Evolutionary conservation across 2,888 invertebrate genomes (phyloP).

Genomic region (Drosophila borborema): DNA sequence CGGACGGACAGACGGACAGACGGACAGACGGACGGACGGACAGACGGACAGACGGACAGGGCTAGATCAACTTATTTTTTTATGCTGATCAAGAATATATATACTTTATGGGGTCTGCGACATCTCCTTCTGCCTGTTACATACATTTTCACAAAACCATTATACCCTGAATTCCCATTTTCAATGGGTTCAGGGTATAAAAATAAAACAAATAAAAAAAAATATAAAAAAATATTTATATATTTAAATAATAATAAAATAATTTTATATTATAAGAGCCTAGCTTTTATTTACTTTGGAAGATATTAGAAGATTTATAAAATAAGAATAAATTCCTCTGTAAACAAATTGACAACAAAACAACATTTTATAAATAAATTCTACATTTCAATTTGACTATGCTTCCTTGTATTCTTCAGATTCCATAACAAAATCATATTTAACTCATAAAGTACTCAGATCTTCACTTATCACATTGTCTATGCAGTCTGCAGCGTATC

Average conservation of each 20-base stretch:
- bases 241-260: background rate
- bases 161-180: too few relatives aligned
- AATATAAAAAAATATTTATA: background rate
- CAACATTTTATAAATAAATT: background rate
- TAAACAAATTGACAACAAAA: background rate
- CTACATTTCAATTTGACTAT: background rate
- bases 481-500: conserved; percentile 27
- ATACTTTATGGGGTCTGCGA: too few relatives aligned
- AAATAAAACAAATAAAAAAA: background rate
- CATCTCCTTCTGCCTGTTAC: too few relatives aligned
- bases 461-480: background rate
- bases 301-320: too few relatives aligned
- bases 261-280: background rate
- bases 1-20: too few relatives aligned
- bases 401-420: background rate
- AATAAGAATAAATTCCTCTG: background rate
- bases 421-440: background rate
- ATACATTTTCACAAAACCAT: too few relatives aligned
- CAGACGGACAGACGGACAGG: too few relatives aligned
- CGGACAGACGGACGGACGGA: too few relatives aligned
- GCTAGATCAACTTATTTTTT: too few relatives aligned
- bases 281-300: too few relatives aligned
- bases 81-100: too few relatives aligned
- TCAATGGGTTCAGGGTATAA: too few relatives aligned
- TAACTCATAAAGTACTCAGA: background rate